Base-by-base conservation (phyloP, 2,113 vertebrate genomes). In the Mirza zaza region DNA sequence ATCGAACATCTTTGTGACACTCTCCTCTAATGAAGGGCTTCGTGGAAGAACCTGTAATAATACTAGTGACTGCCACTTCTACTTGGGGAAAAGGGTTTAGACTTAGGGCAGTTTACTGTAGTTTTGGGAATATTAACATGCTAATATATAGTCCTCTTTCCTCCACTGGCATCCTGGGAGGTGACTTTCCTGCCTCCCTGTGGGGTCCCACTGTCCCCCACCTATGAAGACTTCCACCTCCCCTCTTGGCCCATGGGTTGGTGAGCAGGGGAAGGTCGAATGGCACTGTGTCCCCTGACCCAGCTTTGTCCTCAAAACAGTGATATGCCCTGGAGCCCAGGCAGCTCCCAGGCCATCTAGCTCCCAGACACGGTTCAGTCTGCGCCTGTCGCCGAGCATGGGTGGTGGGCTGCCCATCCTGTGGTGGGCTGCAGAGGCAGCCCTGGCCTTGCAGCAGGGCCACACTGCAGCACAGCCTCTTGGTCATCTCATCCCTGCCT, bases 331-430 rank as follows among this genome's bases (percentile, higher is more conserved):
- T 36, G 65, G 11, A 55, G 36, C 36, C 36, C 14, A 52, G 52
- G 17, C 27, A 57, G 73, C 81, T 63, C n/a, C 36, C 42, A n/a
- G 2, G 18, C 45, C 79, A n/a, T 2, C 48, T 18, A 3, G 23
- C 18, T 52, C 34, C 55, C 70, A 20, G 57, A 36, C 3, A 5
- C 21, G 11, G 36, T 25, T 39, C 6, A 2, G 2, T 39, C 50
- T n/a, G 34, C 21, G 36, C 59, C 23, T 18, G 2, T 39, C 39
- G 0, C 59, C 0, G 0, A 8, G 59, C 2, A 0, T 0, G 0
- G 21, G 45, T 1, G 0, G 5, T 1, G 0, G 48, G 29, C 39
- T 6, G 1, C 68, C n/a, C n/a, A n/a, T n/a, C n/a, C n/a, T n/a
- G 45, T 1, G 0, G 5, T 1, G 0, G 48, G 29, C 39, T 6